These are phyloP conservation scores for Meloidogyne floridensis DNA, from an alignment of 1,140 invertebrate species.

Conservation along the genomic window DNA sequence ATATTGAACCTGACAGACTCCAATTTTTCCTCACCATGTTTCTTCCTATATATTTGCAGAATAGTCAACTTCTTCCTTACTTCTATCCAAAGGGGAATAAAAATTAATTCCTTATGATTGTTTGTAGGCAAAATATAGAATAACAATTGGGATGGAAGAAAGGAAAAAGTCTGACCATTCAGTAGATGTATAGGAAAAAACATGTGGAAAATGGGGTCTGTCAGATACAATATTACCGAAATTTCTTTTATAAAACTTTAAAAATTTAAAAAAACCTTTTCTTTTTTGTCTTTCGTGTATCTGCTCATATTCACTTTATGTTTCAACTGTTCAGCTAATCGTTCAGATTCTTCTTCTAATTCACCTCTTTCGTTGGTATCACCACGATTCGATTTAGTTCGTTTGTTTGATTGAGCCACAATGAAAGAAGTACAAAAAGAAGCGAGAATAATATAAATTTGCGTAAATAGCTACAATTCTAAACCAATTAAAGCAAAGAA, in stretches of 20 bases:
- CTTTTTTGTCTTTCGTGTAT: not conserved
- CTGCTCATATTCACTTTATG: slow-evolving; percentile 3
- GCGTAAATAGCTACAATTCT: not conserved
- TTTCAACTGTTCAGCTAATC: not conserved
- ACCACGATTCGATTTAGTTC: slow-evolving; percentile 6
- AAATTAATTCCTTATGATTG: no score
- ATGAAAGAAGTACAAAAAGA: not conserved
- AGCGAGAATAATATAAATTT: not conserved
- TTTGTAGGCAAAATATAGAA: no score
- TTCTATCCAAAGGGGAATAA: no score
- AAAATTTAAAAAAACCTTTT: not conserved
- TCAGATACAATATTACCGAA: no score
- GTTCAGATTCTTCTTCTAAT: not conserved
- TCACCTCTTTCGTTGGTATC: not conserved
- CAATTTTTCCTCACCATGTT: no score
- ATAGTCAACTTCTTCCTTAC: no score
- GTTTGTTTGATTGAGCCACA: not conserved
- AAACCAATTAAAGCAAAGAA: not conserved
- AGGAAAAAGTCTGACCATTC: no score
- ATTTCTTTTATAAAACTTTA: not conserved
- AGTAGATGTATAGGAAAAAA: no score
- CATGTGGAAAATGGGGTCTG: no score
- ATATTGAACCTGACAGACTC: no score
- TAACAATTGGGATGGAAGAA: no score
- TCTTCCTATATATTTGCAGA: no score